phyloP scores from a whole-genome alignment of 2,113 vertebrate species.

The Orientallactaga bullata region DNA sequence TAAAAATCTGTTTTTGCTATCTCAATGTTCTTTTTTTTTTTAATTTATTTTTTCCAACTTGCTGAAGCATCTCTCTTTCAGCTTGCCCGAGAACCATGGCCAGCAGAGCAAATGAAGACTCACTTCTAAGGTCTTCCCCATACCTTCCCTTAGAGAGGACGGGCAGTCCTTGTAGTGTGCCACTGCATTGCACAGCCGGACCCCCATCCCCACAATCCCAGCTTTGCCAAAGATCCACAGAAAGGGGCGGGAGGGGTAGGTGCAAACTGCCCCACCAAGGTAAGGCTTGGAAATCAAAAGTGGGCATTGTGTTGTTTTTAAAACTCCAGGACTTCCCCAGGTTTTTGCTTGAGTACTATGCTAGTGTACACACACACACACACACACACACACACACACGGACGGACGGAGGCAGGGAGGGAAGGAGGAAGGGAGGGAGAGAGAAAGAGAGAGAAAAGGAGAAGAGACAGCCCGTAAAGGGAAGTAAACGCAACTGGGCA shows the following conservation, averaged over 20 bases:
- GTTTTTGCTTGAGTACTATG: too few relatives aligned
- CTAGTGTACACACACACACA: background rate
- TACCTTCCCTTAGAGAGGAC: background rate
- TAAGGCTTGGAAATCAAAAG: background rate
- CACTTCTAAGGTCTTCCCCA: background rate
- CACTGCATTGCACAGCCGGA: too few relatives aligned
- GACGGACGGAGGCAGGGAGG: background rate
- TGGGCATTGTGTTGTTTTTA: background rate
- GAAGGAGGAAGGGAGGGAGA: background rate
- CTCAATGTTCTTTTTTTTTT: background rate
- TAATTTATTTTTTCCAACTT: background rate
- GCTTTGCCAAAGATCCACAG: background rate
- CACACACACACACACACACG: background rate
- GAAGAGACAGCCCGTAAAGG: background rate
- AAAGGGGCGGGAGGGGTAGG: background rate
- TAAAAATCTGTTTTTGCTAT: background rate
- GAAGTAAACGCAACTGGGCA: background rate
- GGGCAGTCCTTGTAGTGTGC: background rate
- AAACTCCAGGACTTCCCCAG: background rate
- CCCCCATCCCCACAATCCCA: too few relatives aligned
- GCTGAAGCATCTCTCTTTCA: background rate
- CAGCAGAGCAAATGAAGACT: conserved; percentile 9
- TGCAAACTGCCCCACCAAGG: background rate
- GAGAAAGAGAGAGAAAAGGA: background rate
- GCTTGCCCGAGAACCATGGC: background rate